These are phyloP conservation scores for Chiloscyllium plagiosum DNA, from an alignment of 2,113 vertebrate species.

Conservation along the genomic window DNA sequence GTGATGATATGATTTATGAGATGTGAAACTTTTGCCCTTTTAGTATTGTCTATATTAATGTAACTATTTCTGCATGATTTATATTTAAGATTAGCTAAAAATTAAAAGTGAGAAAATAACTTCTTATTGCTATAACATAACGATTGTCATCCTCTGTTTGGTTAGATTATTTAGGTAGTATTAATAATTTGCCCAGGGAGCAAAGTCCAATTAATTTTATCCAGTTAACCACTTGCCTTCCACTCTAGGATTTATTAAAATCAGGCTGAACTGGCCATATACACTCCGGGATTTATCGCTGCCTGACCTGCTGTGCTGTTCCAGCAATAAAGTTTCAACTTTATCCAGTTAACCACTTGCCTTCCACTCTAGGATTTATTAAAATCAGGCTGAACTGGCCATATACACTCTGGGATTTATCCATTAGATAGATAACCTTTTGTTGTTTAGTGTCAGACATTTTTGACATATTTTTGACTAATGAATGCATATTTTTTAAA, in stretches of 20 bases:
- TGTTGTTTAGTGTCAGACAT: background rate
- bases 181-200: background rate
- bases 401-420: background rate
- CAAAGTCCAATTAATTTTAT: background rate
- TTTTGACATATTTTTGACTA: background rate
- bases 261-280: too few species aligned
- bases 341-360: background rate
- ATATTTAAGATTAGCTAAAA: background rate
- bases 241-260: background rate
- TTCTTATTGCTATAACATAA: background rate
- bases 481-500: background rate
- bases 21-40: too few species aligned
- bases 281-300: background rate
- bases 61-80: background rate
- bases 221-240: background rate
- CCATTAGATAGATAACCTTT: background rate
- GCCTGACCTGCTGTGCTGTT: too few species aligned
- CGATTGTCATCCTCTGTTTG: background rate
- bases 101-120: background rate
- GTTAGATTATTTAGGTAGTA: background rate
- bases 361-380: background rate
- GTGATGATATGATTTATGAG: background rate
- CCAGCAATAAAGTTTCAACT: too few species aligned
- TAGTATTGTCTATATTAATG: background rate
- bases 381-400: background rate